Conservation (phyloP, 2,888 invertebrate species). For the Eugnorisma glareosa region DNA sequence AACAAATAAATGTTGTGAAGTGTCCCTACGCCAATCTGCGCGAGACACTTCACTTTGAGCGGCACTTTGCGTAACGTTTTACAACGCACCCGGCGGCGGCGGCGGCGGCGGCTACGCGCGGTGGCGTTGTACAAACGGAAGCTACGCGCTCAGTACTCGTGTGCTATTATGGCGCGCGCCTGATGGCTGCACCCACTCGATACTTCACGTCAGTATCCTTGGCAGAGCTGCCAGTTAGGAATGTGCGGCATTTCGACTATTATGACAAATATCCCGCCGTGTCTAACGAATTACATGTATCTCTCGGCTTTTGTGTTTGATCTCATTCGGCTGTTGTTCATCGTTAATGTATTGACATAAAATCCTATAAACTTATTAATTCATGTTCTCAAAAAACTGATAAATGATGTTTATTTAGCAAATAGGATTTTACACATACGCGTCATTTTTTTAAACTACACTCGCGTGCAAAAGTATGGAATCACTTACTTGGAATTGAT, state of each 20-base stretch:
- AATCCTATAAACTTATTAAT: neutral
- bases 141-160: constrained; percentile 2
- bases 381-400: neutral
- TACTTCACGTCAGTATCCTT: neutral
- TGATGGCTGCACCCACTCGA: constrained; percentile 2
- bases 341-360: neutral
- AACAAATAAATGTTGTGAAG: neutral
- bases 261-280: neutral
- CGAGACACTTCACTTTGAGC: neutral
- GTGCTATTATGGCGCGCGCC: constrained; percentile 27
- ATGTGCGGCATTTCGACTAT: neutral
- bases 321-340: neutral
- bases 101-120: neutral
- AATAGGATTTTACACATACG: too few relatives aligned
- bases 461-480: too few relatives aligned
- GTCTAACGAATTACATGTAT: neutral
- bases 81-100: constrained; percentile 5
- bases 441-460: too few relatives aligned
- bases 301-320: neutral
- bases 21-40: constrained; percentile 7
- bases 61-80: constrained; percentile 13
- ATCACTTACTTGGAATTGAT: too few relatives aligned
- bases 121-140: constrained; percentile 17
- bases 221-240: constrained; percentile 7
- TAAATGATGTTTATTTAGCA: too few relatives aligned